These are phyloP conservation scores for Orchestes rusci DNA, from an alignment of 2,888 invertebrate species.

Conservation along the genomic window DNA sequence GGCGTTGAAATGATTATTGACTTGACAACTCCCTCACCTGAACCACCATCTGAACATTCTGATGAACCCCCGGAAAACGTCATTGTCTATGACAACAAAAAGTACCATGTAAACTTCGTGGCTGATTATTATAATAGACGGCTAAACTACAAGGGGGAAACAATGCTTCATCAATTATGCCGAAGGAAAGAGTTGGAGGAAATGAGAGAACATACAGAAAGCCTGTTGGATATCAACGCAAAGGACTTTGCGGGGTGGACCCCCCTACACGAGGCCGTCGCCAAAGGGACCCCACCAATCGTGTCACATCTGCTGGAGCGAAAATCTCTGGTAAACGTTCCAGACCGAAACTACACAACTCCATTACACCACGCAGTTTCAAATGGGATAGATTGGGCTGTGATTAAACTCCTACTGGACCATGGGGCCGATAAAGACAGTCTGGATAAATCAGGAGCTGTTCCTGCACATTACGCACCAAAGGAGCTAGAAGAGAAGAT, in stretches of 20 bases:
- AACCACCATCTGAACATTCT: too few relatives aligned
- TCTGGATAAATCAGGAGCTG: slow-evolving; percentile 39
- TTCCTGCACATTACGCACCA: slow-evolving; percentile 32
- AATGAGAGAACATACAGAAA: slow-evolving; percentile 41
- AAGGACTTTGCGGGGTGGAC: slow-evolving; percentile 58
- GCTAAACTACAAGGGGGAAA: slow-evolving; percentile 53
- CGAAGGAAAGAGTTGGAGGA: slow-evolving; percentile 40
- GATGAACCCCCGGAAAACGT: too few relatives aligned
- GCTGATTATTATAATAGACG: slow-evolving; percentile 36
- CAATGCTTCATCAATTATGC: slow-evolving; percentile 49
- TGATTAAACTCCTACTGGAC: slow-evolving; percentile 45
- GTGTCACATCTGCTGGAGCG: slow-evolving; percentile 44
- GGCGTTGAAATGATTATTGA: too few relatives aligned
- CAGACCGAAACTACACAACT: slow-evolving; percentile 48
- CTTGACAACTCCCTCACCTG: too few relatives aligned
- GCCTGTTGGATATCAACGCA: slow-evolving; percentile 48
- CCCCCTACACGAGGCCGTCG: slow-evolving; percentile 54
- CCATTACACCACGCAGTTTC: slow-evolving; percentile 51
- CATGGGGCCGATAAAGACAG: slow-evolving; percentile 45
- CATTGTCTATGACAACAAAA: too few relatives aligned
- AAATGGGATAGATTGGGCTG: slow-evolving; percentile 39
- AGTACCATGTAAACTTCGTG: slow-evolving; percentile 28
- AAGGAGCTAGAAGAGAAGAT: too few relatives aligned
- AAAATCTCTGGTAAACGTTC: slow-evolving; percentile 49
- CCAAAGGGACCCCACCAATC: slow-evolving; percentile 43